Conservation (phyloP, 2,113 vertebrate species). For the Chloropsis hardwickii region DNA sequence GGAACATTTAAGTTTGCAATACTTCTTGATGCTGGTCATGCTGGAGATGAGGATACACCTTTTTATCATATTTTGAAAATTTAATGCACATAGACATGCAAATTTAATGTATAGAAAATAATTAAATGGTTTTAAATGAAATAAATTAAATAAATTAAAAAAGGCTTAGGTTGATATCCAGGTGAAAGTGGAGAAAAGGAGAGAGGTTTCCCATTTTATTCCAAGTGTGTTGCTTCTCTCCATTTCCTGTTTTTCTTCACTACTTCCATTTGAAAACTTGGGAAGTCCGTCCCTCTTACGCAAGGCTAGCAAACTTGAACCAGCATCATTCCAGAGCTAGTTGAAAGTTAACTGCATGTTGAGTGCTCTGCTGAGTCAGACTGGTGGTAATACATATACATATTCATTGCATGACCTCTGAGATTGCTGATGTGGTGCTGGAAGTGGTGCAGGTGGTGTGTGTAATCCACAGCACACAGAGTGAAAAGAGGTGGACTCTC, state of each 20-base stretch:
- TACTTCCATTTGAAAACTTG: neutral
- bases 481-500: neutral
- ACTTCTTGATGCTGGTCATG: neutral
- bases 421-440: neutral
- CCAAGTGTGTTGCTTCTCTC: neutral
- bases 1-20: neutral
- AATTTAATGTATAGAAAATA: neutral
- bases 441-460: neutral
- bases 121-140: neutral
- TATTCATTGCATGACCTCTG: neutral
- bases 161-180: neutral
- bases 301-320: neutral
- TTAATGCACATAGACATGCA: neutral
- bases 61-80: neutral
- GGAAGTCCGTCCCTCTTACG: neutral
- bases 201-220: neutral
- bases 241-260: neutral
- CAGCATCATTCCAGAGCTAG: neutral
- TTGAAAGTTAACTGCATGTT: conserved; percentile 22
- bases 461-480: neutral
- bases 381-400: neutral
- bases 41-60: neutral
- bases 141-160: neutral
- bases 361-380: conserved; percentile 23
- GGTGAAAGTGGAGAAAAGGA: neutral